These are phyloP conservation scores for Galeruca laticollis DNA, from an alignment of 2,888 invertebrate genomes.

Conservation along the genomic window DNA sequence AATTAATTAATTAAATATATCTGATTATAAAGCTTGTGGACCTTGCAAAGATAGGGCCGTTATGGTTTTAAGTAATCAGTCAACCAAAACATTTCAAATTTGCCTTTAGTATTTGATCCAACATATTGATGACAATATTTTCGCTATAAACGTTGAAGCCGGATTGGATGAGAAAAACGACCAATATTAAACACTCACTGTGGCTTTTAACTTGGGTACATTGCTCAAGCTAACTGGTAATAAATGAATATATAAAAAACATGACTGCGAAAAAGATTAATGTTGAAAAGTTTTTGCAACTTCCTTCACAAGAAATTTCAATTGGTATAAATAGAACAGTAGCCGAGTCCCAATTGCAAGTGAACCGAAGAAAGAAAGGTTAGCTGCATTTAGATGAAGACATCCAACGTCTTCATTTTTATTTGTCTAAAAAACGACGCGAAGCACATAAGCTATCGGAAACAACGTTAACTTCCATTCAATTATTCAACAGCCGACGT, in stretches of 20 bases:
- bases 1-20: no score
- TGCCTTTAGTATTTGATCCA: slow-evolving; percentile 46
- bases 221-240: slow-evolving; percentile 17
- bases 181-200: slow-evolving; percentile 14
- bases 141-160: slow-evolving; percentile 44
- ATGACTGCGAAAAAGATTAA: slow-evolving; percentile 1
- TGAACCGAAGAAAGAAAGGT: slow-evolving; percentile 11
- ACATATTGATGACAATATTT: slow-evolving; percentile 39
- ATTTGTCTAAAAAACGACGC: slow-evolving; percentile 4
- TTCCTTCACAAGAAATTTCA: slow-evolving; percentile 14
- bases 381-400: slow-evolving; percentile 3
- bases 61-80: slow-evolving; percentile 20
- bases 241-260: slow-evolving; percentile 28
- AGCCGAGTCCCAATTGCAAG: slow-evolving; percentile 20
- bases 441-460: background rate
- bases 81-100: slow-evolving; percentile 25
- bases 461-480: slow-evolving; percentile 26
- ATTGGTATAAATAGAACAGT: slow-evolving; percentile 17
- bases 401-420: background rate
- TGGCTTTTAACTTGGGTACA: slow-evolving; percentile 20
- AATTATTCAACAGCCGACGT: slow-evolving; percentile 36
- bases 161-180: slow-evolving; percentile 1
- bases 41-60: slow-evolving; percentile 13
- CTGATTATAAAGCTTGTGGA: slow-evolving; percentile 26
- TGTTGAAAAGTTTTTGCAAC: slow-evolving; percentile 11